Evolutionary conservation across 2,797 vertebrate genomes (phyloP), one percentile per base, ranked within the genome.

Genomic region (Carcharodon carcharias): DNA sequence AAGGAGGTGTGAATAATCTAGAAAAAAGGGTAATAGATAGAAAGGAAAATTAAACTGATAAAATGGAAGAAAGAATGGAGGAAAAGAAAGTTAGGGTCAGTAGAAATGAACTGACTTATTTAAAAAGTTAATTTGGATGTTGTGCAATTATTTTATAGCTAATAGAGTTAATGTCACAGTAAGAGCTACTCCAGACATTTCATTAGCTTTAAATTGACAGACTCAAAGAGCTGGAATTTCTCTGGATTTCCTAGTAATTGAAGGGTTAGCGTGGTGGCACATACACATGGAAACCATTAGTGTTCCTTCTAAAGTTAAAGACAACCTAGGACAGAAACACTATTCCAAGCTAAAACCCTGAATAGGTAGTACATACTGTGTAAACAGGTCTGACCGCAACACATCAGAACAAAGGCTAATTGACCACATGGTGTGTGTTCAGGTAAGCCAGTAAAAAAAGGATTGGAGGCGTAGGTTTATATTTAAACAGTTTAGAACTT

Each of bases 401-500:
- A 65, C 63, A 93, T 26, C 63, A 12, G 21, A 40, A 45, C n/a
- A 65, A 45, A 93, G 5, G 63, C n/a, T 23, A 67, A 67, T 45
- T 21, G 91, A 67, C 45, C 61, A 93, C 67, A 67, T 21, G 26
- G 4, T n/a, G n/a, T 65, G 58, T 12, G 31, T 77, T 77, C 50
- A 95, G 28, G 67, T 56, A 73, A 35, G 54, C 26, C 45, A 71
- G 26, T 56, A 77, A 73, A 56, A 56, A 71, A 73, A 71, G 94
- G 50, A 56, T 69, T 56, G 50, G 69, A 95, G 69, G 94, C 71
- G 50, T 54, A n/a, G 28, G 31, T 95, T 77, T 77, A 71, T 95
- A 31, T n/a, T 35, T 92, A 92, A 92, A 58, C 89, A 54, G 63
- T 31, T 95, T 77, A 95, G 61, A 95, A 63, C 73, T 95, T 40